Evolutionary conservation across 30 jellyfish, hydroid and myxozoan genomes (phyloP).

Genomic region (Aurelia coerulea): DNA sequence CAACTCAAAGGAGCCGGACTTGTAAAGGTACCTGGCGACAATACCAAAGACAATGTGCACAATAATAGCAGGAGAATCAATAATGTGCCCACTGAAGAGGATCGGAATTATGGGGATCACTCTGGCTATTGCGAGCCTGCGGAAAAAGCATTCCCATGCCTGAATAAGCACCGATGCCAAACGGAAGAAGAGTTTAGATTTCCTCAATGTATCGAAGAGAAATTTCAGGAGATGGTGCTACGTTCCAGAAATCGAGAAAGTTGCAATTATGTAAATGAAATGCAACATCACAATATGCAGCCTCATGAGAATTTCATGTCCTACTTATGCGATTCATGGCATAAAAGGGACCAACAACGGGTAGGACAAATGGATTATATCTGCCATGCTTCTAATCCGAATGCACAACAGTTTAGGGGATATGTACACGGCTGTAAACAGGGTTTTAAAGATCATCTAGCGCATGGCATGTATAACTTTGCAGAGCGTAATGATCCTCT

Average conservation of each 20-base stretch:
- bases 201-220: conserved; percentile 61
- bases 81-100: neutral
- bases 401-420: neutral
- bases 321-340: neutral
- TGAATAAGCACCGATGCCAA: neutral
- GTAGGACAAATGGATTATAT: neutral
- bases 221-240: conserved; percentile 32
- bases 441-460: neutral
- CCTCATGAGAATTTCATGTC: neutral
- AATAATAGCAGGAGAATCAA: neutral
- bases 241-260: neutral
- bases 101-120: neutral
- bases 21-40: conserved; percentile 23
- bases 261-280: neutral
- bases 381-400: neutral
- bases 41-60: neutral
- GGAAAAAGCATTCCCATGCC: neutral
- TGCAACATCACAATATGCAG: neutral
- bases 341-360: neutral
- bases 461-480: too few species aligned
- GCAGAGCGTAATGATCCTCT: neutral
- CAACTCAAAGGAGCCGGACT: conserved; percentile 21
- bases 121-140: neutral
- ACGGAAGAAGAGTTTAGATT: conserved; percentile 46
- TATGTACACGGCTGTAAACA: neutral